A percentile compares a stretch with the other conserved stretches of the same genome.
Evolutionary conservation across 2,797 vertebrate genomes (phyloP).

Genomic region (Uromys caudimaculatus): DNA sequence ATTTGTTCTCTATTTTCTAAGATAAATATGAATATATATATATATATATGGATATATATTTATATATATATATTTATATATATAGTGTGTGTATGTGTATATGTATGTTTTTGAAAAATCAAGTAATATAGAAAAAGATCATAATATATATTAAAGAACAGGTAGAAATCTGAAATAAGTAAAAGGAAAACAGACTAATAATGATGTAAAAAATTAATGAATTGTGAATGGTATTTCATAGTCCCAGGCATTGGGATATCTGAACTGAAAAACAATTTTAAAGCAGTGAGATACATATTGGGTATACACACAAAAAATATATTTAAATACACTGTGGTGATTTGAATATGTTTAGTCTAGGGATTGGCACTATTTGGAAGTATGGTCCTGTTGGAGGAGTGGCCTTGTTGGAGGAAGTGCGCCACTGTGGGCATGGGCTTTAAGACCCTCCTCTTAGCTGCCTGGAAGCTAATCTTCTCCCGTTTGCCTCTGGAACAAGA

Average conservation of each 20-base stretch:
- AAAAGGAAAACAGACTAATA: neutral
- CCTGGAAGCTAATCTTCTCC: too few species aligned
- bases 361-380: too few species aligned
- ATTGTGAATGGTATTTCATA: neutral
- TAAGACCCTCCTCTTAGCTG: too few species aligned
- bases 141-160: neutral
- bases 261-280: neutral
- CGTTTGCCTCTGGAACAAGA: too few species aligned
- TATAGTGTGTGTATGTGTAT: too few species aligned
- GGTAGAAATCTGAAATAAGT: neutral
- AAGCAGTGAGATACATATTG: neutral
- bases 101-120: neutral
- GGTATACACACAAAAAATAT: neutral
- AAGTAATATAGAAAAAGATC: neutral
- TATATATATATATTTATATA: too few species aligned
- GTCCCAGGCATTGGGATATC: neutral
- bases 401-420: too few species aligned
- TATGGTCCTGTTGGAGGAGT: too few species aligned
- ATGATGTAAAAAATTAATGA: neutral
- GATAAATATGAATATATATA: neutral
- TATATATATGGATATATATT: neutral
- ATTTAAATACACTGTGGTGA: too few species aligned
- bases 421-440: too few species aligned
- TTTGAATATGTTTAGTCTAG: too few species aligned
- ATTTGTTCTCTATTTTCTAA: neutral